Conservation (phyloP, 2,888 invertebrate species). For the Apamea crenata region DNA sequence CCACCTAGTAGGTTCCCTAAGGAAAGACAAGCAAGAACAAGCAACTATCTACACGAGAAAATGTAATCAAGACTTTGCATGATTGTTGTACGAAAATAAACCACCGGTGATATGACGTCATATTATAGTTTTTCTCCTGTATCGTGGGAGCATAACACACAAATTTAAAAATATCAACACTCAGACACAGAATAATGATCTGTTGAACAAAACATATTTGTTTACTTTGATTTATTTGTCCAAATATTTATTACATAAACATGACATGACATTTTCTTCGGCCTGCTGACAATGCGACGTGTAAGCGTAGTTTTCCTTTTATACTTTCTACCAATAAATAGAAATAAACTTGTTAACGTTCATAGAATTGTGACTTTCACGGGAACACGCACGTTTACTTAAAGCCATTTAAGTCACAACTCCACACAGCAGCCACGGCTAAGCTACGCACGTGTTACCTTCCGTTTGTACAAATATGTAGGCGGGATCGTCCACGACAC, state of each 20-base stretch:
- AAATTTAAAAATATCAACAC: not conserved
- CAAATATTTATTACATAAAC: not conserved
- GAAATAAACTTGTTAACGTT: not conserved
- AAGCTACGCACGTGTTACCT: not conserved
- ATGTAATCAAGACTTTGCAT: not conserved
- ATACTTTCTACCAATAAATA: conserved; percentile 7
- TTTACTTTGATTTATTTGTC: not conserved
- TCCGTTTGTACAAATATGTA: not conserved
- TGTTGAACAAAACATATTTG: not conserved
- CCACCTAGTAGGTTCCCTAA: no score
- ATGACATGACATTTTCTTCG: not conserved
- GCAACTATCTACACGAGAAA: not conserved
- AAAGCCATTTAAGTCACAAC: not conserved
- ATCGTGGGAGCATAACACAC: not conserved
- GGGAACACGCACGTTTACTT: conserved; percentile 23
- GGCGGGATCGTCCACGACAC: not conserved
- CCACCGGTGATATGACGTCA: not conserved
- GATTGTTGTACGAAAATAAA: not conserved
- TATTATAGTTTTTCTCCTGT: not conserved
- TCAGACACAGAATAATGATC: not conserved
- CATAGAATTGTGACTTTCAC: not conserved
- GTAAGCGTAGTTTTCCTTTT: not conserved
- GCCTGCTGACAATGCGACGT: not conserved
- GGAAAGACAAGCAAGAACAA: not conserved
- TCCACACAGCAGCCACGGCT: not conserved